phyloP scores from a whole-genome alignment of 2,797 vertebrate genomes.

The Enteromius radiatus region DNA sequence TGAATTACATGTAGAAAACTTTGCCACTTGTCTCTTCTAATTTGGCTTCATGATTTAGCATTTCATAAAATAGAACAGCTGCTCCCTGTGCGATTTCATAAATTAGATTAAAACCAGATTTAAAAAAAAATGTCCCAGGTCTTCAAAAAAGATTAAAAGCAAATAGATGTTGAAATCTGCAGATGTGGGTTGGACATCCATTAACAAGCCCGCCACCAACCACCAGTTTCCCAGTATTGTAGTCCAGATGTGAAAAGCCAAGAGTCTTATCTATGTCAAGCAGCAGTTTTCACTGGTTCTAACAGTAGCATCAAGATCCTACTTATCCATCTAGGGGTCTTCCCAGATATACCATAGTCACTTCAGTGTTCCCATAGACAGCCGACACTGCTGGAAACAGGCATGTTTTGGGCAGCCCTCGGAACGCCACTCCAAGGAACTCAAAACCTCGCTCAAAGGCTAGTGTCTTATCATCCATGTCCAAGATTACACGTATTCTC shows the following conservation, averaged over 20 bases:
- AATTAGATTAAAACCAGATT: constrained; percentile 63
- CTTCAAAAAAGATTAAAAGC: constrained; percentile 66
- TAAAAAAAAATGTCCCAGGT: constrained; percentile 48
- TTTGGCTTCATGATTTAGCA: constrained; percentile 64
- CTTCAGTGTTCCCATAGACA: constrained; percentile 98
- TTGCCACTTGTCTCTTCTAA: constrained; percentile 64
- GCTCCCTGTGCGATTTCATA: constrained; percentile 51
- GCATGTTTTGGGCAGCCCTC: constrained; percentile 95
- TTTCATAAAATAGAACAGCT: constrained; percentile 56
- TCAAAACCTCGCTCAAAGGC: constrained; percentile 98
- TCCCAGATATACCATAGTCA: constrained; percentile 99
- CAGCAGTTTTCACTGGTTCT: constrained; percentile 7
- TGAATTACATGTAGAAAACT: constrained; percentile 60
- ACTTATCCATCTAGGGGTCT: constrained; percentile 93
- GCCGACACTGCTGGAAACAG: constrained; percentile 97
- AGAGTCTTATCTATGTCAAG: constrained; percentile 40
- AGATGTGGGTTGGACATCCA: constrained; percentile 53
- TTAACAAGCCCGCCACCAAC: constrained; percentile 19
- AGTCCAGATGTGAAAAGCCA: constrained; percentile 42
- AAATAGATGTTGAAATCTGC: constrained; percentile 67
- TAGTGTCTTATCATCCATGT: constrained; percentile 99
- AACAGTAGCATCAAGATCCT: constrained; percentile 41
- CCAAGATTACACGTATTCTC: constrained; percentile 97
- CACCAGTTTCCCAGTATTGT: constrained; percentile 15
- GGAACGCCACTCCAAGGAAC: constrained; percentile 96